phyloP scores from a whole-genome alignment of 1,140 invertebrate species.

The Vollenhovia emeryi region DNA sequence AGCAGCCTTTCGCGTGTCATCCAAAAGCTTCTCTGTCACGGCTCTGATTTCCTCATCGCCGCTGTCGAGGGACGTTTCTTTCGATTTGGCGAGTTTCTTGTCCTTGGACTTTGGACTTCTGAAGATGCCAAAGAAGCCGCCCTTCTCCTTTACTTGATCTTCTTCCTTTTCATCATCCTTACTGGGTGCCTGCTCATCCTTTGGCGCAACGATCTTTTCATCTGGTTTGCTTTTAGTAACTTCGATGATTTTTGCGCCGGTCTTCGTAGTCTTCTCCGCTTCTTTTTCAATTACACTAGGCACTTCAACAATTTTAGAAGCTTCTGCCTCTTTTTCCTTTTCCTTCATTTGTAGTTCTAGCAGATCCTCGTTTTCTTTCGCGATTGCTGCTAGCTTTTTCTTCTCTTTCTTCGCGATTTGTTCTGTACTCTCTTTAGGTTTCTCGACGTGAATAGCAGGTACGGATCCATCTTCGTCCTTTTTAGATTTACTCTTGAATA shows the following conservation, averaged over 20 bases:
- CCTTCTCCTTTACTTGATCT: constrained; percentile 62
- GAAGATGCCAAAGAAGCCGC: constrained; percentile 75
- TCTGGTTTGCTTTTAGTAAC: background rate
- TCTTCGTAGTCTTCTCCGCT: background rate
- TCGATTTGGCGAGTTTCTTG: constrained; percentile 71
- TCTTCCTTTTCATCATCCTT: constrained; percentile 25
- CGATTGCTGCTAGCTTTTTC: constrained; percentile 7
- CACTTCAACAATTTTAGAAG: background rate
- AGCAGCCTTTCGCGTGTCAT: constrained; percentile 71
- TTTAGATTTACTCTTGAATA: constrained; percentile 37
- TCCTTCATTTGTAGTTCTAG: constrained; percentile 26
- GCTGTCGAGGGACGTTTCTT: constrained; percentile 77
- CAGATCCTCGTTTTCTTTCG: constrained; percentile 21
- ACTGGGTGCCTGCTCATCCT: background rate
- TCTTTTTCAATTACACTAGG: background rate
- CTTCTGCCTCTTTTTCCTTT: constrained; percentile 23
- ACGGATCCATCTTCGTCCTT: constrained; percentile 32
- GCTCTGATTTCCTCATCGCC: constrained; percentile 76
- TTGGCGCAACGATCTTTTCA: background rate
- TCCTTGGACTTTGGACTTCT: constrained; percentile 75
- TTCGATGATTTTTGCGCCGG: background rate
- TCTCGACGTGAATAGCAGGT: constrained; percentile 34
- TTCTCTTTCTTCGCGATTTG: constrained; percentile 45
- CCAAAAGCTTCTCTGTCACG: constrained; percentile 72
- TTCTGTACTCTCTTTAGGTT: constrained; percentile 33